phyloP scores from a whole-genome alignment of 1,140 invertebrate species.

The Neocloeon triangulifer region DNA sequence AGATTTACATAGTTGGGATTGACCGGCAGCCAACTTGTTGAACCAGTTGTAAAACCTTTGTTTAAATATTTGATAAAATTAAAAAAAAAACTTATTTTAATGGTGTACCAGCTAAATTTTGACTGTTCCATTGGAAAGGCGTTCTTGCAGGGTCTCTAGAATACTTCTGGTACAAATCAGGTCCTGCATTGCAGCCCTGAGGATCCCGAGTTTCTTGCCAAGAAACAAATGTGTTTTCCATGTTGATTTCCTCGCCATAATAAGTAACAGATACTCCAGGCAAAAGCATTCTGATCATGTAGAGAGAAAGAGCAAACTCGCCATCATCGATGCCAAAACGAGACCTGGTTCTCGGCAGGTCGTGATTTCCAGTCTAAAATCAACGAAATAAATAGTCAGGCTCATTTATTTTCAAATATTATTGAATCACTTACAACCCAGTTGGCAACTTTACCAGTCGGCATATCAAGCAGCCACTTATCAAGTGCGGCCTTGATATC shows the following conservation, averaged over 20 bases:
- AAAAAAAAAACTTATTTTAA: no score
- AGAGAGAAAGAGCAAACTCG: constrained; percentile 33
- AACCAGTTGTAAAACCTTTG: constrained; percentile 34
- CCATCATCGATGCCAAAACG: constrained; percentile 30
- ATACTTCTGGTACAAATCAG: constrained; percentile 21
- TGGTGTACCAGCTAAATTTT: constrained; percentile 31
- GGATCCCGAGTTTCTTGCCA: constrained; percentile 27
- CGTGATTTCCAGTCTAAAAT: constrained; percentile 44
- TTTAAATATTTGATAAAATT: no score
- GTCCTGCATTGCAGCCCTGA: constrained; percentile 20
- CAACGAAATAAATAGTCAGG: no score
- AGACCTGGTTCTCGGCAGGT: constrained; percentile 28
- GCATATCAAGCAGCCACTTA: constrained; percentile 33
- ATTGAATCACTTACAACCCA: constrained; percentile 27
- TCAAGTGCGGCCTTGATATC: constrained; percentile 19
- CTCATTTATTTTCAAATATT: background rate
- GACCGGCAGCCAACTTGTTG: constrained; percentile 46
- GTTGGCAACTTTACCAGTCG: constrained; percentile 23
- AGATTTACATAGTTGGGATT: constrained; percentile 22
- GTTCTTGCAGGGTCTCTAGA: constrained; percentile 39
- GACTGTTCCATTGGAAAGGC: constrained; percentile 48
- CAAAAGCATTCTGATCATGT: constrained; percentile 39
- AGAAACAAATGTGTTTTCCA: constrained; percentile 34
- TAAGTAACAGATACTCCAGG: constrained; percentile 52
- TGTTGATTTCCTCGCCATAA: constrained; percentile 57